Conservation (phyloP, 2,113 vertebrate species). For the Entelurus aequoreus region DNA sequence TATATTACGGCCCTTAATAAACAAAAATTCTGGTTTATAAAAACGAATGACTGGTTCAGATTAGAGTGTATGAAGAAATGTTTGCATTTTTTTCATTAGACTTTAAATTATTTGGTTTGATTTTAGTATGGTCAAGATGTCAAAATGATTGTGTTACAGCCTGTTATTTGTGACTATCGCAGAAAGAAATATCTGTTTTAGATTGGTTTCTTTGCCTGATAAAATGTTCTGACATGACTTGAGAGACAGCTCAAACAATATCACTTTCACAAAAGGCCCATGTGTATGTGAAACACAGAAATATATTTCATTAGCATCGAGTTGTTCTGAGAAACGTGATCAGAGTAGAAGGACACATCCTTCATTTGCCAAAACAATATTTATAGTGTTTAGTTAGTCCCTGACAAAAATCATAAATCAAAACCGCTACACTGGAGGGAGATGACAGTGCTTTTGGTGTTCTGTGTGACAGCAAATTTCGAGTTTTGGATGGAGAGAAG, state of each 20-base stretch:
- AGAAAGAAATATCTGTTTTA: constrained; percentile 9
- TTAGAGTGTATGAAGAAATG: neutral
- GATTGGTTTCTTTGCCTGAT: constrained; percentile 17
- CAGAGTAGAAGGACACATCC: constrained; percentile 26
- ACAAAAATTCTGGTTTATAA: constrained; percentile 3
- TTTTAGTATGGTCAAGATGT: constrained; percentile 3
- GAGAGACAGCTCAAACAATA: constrained; percentile 30
- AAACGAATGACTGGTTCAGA: constrained; percentile 1
- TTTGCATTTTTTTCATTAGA: constrained; percentile 14
- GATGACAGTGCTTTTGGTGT: constrained; percentile 39
- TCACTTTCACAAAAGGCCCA: constrained; percentile 23
- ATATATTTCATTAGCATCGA: constrained; percentile 34
- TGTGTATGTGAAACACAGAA: constrained; percentile 14
- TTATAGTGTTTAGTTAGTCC: constrained; percentile 20
- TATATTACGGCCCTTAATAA: neutral
- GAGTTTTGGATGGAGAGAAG: constrained; percentile 50
- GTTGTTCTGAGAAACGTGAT: constrained; percentile 23
- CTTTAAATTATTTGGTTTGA: constrained; percentile 1
- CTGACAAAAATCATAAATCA: constrained; percentile 28
- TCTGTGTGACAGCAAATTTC: constrained; percentile 50
- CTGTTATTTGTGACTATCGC: constrained; percentile 9
- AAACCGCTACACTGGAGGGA: constrained; percentile 20
- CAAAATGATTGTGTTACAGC: constrained; percentile 9
- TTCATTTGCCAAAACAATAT: constrained; percentile 43
- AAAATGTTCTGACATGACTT: constrained; percentile 22